These are phyloP conservation scores for Cotesia glomerata DNA, from an alignment of 1,140 invertebrate species.

Conservation along the genomic window DNA sequence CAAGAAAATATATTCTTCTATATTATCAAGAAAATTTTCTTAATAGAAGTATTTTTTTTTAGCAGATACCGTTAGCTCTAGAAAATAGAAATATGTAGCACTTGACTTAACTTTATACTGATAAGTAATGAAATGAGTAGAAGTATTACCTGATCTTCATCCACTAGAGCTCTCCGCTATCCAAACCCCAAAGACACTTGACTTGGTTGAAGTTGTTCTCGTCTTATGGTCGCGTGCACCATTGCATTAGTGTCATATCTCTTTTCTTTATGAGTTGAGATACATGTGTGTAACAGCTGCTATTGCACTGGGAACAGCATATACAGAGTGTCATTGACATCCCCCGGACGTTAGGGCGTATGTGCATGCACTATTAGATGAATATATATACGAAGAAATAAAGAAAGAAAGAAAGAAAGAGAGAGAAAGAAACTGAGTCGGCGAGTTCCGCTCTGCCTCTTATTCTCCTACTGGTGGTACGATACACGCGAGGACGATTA, in stretches of 20 bases:
- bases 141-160: constrained; percentile 33
- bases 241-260: constrained; percentile 25
- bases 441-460: constrained; percentile 19
- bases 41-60: no score
- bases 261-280: constrained; percentile 39
- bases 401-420: neutral
- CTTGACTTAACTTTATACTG: constrained; percentile 49
- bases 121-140: constrained; percentile 14
- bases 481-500: constrained; percentile 56
- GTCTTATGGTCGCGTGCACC: constrained; percentile 31
- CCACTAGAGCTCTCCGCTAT: neutral
- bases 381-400: constrained; percentile 19
- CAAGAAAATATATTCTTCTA: no score
- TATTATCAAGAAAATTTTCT: no score
- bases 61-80: neutral
- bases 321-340: constrained; percentile 59
- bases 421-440: neutral
- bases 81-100: constrained; percentile 49
- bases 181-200: constrained; percentile 14
- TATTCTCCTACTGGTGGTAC: constrained; percentile 51
- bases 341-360: constrained; percentile 21
- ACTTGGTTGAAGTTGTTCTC: constrained; percentile 17
- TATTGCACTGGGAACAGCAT: constrained; percentile 13
- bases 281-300: constrained; percentile 55
- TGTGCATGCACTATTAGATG: constrained; percentile 7